These are phyloP conservation scores for Loris lydekkerianus DNA, from an alignment of 2,797 vertebrate genomes.

Conservation along the genomic window DNA sequence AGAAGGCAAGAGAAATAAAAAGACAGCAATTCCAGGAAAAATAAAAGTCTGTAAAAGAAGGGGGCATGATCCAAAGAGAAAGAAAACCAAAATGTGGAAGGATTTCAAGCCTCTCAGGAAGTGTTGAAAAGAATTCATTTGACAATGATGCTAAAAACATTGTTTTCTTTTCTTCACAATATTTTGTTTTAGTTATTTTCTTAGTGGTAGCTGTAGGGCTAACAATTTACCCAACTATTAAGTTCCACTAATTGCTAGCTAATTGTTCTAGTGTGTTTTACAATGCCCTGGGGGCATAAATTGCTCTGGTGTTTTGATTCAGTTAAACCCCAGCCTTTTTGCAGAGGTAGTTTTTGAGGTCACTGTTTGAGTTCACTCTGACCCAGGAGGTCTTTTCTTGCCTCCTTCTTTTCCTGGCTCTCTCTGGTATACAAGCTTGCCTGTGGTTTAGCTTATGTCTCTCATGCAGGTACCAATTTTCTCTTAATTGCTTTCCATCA, in stretches of 20 bases:
- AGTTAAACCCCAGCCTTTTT: background rate
- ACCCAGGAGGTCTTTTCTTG: background rate
- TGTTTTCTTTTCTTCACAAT: background rate
- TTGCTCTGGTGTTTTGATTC: background rate
- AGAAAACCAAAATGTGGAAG: background rate
- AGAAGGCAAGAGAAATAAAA: background rate
- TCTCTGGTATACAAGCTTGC: background rate
- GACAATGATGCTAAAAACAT: background rate
- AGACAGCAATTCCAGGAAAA: background rate
- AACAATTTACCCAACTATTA: background rate
- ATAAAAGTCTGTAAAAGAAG: background rate
- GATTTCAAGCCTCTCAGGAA: background rate
- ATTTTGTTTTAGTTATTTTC: background rate
- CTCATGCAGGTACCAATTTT: background rate
- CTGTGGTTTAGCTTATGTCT: background rate
- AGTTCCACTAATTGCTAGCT: background rate
- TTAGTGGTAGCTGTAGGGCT: background rate
- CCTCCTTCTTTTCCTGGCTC: background rate
- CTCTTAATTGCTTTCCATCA: conserved; percentile 9
- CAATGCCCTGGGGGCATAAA: background rate
- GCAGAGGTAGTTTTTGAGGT: background rate
- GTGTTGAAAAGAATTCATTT: conserved; percentile 39
- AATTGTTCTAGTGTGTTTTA: background rate
- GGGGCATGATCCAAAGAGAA: background rate
- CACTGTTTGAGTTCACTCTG: background rate